These are phyloP conservation scores for Neotoxoptera formosana DNA, from an alignment of 1,140 invertebrate genomes.

Conservation along the genomic window DNA sequence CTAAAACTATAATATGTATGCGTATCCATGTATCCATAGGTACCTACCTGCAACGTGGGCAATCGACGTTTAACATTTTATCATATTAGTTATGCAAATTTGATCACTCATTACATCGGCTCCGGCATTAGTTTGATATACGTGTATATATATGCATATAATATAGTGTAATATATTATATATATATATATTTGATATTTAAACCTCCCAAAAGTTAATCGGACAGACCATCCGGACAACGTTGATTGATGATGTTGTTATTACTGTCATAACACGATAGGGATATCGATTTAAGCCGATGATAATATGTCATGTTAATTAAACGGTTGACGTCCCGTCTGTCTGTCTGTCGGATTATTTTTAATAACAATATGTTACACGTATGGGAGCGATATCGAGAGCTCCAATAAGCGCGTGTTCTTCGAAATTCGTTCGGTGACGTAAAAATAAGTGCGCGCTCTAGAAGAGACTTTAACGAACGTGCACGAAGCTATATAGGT, in stretches of 20 bases:
- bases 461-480: conserved; percentile 49
- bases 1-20: background rate
- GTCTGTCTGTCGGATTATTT: conserved; percentile 56
- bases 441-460: background rate
- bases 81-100: conserved; percentile 50
- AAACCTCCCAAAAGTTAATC: conserved; percentile 50
- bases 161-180: conserved; percentile 20
- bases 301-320: conserved; percentile 58
- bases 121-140: background rate
- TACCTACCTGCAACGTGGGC: background rate
- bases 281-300: conserved; percentile 54
- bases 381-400: conserved; percentile 12
- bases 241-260: conserved; percentile 58
- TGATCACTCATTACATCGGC: conserved; percentile 30
- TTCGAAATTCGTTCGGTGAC: background rate
- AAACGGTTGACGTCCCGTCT: conserved; percentile 54
- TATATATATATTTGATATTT: conserved; percentile 18
- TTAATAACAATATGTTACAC: conserved; percentile 51
- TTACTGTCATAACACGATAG: conserved; percentile 56
- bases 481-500: no score
- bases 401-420: background rate
- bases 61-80: conserved; percentile 41
- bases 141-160: background rate
- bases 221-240: conserved; percentile 44
- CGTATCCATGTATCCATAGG: background rate